Base-by-base conservation (phyloP, 2,888 invertebrate species). In the Drosophila meridiana region DNA sequence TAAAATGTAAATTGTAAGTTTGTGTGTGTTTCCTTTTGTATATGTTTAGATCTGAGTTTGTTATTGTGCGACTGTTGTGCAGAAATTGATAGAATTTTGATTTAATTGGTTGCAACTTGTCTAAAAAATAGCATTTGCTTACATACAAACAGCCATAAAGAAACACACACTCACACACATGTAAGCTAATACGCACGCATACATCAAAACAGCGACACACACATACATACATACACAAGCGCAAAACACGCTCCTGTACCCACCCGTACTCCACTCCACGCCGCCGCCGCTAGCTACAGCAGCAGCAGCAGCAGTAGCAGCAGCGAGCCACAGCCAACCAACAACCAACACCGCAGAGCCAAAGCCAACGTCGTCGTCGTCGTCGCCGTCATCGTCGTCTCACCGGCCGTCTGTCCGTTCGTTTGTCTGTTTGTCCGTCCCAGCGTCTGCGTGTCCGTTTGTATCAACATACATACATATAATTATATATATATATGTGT, bases 231-330 rank as follows among this genome's bases (percentile, higher is more conserved):
- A 80, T 52, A 83, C 64, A 82, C 80, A 72, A 84, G 70, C 90
- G 83, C 78, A 86, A 85, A 89, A 86, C 90, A 85, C 90, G 90
- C 85, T 85, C 90, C 85, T 85, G 88, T 89, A 85, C 85, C 82
- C 80, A 82, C 78, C 78, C 74, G 84, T 87, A 84, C 84, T 89
- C 87, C 89, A 87, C 87, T 78, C 26, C 77, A 82, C 71, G 68
- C 77, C 83, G 81, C 80, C 66, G 57, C 69, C 67, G 58, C 75
- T 52, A 63, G 65, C 77, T 73, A 62, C 64, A 80, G 68, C 80
- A 28, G 14, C 64, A 74, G 53, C 71, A 78, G 77, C 76, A 73
- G 56, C 71, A 78, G 77, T 72, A 73, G 56, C 65, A 80, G 65
- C 73, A 77, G 58, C 68, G 66, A 79, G 82, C 76, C 60, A 75